These are phyloP conservation scores for Corvus moneduloides DNA, from an alignment of 2,113 vertebrate species.

Conservation along the genomic window DNA sequence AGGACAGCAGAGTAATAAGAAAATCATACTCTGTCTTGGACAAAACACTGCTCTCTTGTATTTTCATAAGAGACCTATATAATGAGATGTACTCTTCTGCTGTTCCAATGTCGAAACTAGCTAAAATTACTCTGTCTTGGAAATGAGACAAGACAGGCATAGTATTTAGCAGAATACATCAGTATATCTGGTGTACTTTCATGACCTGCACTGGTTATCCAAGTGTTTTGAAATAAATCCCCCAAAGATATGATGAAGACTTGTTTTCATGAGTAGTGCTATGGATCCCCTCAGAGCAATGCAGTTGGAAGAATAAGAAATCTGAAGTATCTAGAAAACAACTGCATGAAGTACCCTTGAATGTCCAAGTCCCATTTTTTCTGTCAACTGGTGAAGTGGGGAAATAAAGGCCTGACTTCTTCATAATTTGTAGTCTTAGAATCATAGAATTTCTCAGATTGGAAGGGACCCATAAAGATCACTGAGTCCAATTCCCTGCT, in stretches of 20 bases:
- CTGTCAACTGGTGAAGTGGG: neutral
- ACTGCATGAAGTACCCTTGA: neutral
- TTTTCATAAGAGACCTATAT: neutral
- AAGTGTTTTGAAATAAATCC: slow-evolving; percentile 1
- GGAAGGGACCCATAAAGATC: neutral
- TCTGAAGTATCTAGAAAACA: neutral
- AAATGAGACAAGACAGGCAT: neutral
- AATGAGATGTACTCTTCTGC: neutral
- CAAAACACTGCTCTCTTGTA: neutral
- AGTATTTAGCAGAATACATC: neutral
- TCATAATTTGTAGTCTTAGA: neutral
- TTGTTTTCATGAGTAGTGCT: neutral
- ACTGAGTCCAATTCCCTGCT: neutral
- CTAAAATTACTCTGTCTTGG: neutral
- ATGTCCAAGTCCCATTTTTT: neutral
- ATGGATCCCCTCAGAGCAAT: neutral
- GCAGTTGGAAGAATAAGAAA: neutral
- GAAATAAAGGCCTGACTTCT: neutral
- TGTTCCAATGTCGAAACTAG: neutral
- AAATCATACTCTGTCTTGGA: neutral
- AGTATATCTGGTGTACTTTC: neutral
- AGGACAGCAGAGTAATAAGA: neutral
- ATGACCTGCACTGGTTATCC: neutral
- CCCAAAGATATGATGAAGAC: neutral
- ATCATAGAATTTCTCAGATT: neutral